Evolutionary conservation across 2,888 invertebrate genomes (phyloP).

Genomic region (Blastobasis lacticolella): DNA sequence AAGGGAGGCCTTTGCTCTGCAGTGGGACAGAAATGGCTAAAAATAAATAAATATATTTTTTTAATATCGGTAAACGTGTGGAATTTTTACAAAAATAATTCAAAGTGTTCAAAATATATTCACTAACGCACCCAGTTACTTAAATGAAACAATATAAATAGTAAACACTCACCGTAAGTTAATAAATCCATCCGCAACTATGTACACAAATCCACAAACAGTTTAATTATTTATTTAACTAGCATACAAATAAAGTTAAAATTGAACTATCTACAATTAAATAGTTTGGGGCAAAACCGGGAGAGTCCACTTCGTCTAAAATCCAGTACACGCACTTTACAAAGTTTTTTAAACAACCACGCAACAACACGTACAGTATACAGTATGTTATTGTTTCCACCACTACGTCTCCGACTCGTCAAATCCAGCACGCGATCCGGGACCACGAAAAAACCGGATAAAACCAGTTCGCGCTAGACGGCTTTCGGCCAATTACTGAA

Average conservation of each 20-base stretch:
- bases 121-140: no score
- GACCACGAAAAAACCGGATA: conserved; percentile 16
- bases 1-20: no score
- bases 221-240: not conserved
- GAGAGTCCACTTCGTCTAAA: no score
- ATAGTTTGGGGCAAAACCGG: conserved; percentile 4
- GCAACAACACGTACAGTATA: conserved; percentile 1
- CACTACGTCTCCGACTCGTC: conserved; percentile 16
- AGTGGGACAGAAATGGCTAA: no score
- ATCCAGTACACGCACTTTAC: conserved; percentile 5
- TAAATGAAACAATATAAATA: not conserved
- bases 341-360: conserved; percentile 8
- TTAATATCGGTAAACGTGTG: no score
- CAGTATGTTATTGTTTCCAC: conserved; percentile 22
- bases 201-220: conserved; percentile 9
- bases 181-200: conserved; percentile 11
- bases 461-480: conserved; percentile 32
- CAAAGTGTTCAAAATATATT: no score
- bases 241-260: not conserved
- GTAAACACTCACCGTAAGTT: conserved; percentile 9
- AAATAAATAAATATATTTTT: no score
- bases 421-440: conserved; percentile 24
- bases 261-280: conserved; percentile 5
- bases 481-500: conserved; percentile 64
- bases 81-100: no score